Evolutionary conservation across 2,113 vertebrate species (phyloP).

Genomic region (Calidris pygmaea): DNA sequence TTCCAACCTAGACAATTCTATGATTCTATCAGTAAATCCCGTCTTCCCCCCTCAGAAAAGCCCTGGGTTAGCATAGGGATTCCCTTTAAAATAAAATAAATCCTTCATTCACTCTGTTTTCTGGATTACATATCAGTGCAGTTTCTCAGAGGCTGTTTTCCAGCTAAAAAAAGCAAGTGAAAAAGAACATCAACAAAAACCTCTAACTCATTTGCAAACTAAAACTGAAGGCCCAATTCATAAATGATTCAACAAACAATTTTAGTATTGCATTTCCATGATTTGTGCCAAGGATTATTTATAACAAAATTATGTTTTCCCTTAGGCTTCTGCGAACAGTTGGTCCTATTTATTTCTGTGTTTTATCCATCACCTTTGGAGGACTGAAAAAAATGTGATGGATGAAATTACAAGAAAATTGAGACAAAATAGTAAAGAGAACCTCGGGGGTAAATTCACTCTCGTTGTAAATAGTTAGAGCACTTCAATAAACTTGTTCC

Average conservation of each 20-base stretch:
- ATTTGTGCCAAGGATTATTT: constrained; percentile 68
- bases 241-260: constrained; percentile 75
- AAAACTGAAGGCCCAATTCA: constrained; percentile 63
- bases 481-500: constrained; percentile 28
- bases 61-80: not conserved
- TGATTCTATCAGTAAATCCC: not conserved
- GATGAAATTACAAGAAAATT: constrained; percentile 66
- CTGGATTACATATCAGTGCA: not conserved
- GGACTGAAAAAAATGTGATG: constrained; percentile 39
- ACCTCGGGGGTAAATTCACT: constrained; percentile 37
- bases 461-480: constrained; percentile 38
- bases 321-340: constrained; percentile 62
- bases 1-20: too few relatives aligned
- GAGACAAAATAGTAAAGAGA: constrained; percentile 59
- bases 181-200: constrained; percentile 15
- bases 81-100: not conserved
- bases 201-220: constrained; percentile 55
- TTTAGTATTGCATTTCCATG: constrained; percentile 62
- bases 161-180: constrained; percentile 33
- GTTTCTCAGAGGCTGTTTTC: constrained; percentile 37
- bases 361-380: constrained; percentile 70
- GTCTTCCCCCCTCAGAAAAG: not conserved
- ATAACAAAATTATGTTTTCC: constrained; percentile 67
- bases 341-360: constrained; percentile 68
- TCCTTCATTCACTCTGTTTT: not conserved